Conservation (phyloP, 2,113 vertebrate genomes). For the Notothenia rossii region DNA sequence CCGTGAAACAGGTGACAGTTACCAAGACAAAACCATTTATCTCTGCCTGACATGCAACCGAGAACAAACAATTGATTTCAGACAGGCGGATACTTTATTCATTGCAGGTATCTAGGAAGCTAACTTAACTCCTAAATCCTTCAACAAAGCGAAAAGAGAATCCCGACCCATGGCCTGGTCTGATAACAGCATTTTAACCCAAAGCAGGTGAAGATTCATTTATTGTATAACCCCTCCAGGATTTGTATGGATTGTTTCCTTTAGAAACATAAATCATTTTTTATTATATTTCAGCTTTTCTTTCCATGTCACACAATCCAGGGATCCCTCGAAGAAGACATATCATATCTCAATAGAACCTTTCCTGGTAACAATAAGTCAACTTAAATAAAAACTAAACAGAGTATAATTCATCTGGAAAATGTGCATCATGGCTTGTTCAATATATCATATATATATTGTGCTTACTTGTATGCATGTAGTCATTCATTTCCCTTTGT, state of each 20-base stretch:
- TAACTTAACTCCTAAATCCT: slow-evolving; percentile 65
- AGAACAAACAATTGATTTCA: slow-evolving; percentile 72
- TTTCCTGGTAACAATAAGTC: too few species aligned
- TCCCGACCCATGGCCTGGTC: slow-evolving; percentile 28
- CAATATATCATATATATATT: too few species aligned
- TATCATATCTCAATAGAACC: too few species aligned
- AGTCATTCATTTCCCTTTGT: too few species aligned
- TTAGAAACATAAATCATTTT: slow-evolving; percentile 3
- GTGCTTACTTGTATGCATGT: too few species aligned
- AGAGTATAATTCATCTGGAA: too few species aligned
- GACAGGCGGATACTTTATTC: slow-evolving; percentile 65
- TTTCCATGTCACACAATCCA: slow-evolving; percentile 11
- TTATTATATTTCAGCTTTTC: background rate
- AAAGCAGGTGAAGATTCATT: slow-evolving; percentile 50
- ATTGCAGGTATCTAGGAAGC: slow-evolving; percentile 55
- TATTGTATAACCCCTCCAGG: slow-evolving; percentile 35
- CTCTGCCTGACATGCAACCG: slow-evolving; percentile 54
- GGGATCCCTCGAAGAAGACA: too few species aligned
- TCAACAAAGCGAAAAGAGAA: slow-evolving; percentile 53
- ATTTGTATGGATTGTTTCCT: slow-evolving; percentile 36
- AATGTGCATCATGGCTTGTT: too few species aligned
- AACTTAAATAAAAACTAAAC: too few species aligned
- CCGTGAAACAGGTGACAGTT: slow-evolving; percentile 50
- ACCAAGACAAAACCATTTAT: slow-evolving; percentile 70
- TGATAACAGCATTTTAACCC: slow-evolving; percentile 52